Base-by-base conservation (phyloP, 2,113 vertebrate species). In the Ailurus styani region DNA sequence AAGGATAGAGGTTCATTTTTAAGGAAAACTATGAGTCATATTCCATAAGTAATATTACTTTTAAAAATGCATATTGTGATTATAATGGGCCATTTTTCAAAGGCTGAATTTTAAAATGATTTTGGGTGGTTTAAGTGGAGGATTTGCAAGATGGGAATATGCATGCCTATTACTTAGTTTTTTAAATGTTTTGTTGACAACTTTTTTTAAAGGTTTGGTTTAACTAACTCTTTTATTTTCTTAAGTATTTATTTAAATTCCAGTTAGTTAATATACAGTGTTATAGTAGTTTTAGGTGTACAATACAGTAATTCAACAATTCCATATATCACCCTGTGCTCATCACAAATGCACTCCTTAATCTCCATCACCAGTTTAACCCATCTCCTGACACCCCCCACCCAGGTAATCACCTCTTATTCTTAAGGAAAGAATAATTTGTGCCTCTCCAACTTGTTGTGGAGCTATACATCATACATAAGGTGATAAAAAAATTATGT, bases 361-460 rank as follows among this genome's bases (percentile, higher is more conserved):
- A 75, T 15, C 13, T 25, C 6, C 72, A 75, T 75, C 25, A 45
- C 37, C 21, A 25, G 4, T 73, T 73, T 73, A 73, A 45, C 7
- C 40, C 25, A 45, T 29, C 42, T 25, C 23, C 25, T 0, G 0
- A 29, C 27, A 7, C 1, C 25, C 40, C 8, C 13, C 42, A 3
- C 42, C 45, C 72, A 17, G 42, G 14, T 85, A 37, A 42, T 34
- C 15, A 50, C 21, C 37, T 86, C 31, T 37, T n/a, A 29, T 1
- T 70, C 27, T 68, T 70, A 47, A 34, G 6, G 4, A 29, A 57
- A 78, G 13, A 73, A 54, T 17, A 29, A 27, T 54, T 10, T 77
- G 40, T 47, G 12, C 52, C 6, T 40, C 31, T 82, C 20, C 50
- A 88, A 3, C 23, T 60, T 72, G 25, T 1, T 31, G 3, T 54